Evolutionary conservation across 2,888 invertebrate genomes (phyloP), one percentile per base, ranked within the genome.

Genomic region (Dione vanillae): DNA sequence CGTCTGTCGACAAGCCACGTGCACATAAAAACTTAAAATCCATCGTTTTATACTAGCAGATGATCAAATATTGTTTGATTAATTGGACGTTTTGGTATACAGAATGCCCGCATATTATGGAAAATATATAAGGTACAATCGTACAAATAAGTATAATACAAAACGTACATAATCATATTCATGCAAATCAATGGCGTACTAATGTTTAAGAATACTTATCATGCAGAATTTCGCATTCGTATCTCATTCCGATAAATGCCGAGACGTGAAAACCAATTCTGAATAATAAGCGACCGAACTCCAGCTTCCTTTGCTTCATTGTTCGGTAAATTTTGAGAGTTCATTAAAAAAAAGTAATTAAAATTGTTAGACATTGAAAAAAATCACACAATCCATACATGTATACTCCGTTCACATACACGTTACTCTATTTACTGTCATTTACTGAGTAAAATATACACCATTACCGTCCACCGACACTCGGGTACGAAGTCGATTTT

Each of bases 161-260:
- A n/a, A 35, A 49, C 47, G 47, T 62, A 68, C 64, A 47, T 65
- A 41, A 45, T 61, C 47, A 52, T 54, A 54, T 62, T 43, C 65
- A 45, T 40, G 58, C 37, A 47, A 52, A 47, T 45, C 35, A 54
- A 54, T 51, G 14, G 61, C 43, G 54, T 47, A 58, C 27, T 37
- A 47, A 52, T 37, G 19, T 65, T 37, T 58, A 56, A 64, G 64
- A 71, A 61, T 77, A 77, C 79, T 79, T 79, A 80, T 78, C 75
- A 75, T 80, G 82, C 82, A 87, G 83, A 85, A 85, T 82, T 82
- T 81, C 70, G 77, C 83, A 82, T 83, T 80, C 81, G 79, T 82
- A 83, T 89, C 91, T 89, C 90, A 85, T 86, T 89, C 85, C 82
- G 85, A 88, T 92, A 93, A 93, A 93, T 93, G 92, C 92, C 84